phyloP scores from a whole-genome alignment of 2,888 invertebrate genomes.

The Stenurella melanura region DNA sequence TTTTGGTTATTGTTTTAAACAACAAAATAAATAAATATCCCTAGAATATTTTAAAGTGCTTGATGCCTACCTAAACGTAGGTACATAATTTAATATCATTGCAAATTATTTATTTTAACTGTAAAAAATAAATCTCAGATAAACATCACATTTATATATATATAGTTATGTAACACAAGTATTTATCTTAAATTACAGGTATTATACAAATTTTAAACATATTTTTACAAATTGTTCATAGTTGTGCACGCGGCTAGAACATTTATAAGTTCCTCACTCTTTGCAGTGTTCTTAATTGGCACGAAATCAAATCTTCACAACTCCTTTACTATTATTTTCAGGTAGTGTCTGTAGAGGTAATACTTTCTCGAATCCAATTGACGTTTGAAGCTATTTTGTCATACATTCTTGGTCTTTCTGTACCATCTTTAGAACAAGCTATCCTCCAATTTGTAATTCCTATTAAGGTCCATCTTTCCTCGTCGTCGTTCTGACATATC shows the following conservation, averaged over 20 bases:
- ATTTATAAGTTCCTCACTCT: conserved; percentile 3
- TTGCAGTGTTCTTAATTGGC: conserved; percentile 14
- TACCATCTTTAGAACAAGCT: conserved; percentile 86
- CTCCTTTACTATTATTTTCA: not conserved
- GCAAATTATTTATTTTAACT: not conserved
- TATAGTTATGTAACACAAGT: not conserved
- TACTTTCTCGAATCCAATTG: conserved; percentile 86
- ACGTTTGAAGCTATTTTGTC: conserved; percentile 88
- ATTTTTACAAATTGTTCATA: not conserved
- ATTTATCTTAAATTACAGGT: not conserved
- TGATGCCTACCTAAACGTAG: not conserved
- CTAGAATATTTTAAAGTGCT: not conserved
- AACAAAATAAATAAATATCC: conserved; percentile 24
- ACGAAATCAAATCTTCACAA: conserved; percentile 4
- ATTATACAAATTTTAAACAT: not conserved
- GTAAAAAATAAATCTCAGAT: conserved; percentile 13
- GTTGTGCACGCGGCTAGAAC: not conserved
- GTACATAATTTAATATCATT: not conserved
- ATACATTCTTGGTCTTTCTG: conserved; percentile 87
- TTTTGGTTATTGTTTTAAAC: not conserved
- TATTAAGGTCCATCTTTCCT: conserved; percentile 84
- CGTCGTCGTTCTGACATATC: conserved; percentile 84
- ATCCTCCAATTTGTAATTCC: conserved; percentile 92
- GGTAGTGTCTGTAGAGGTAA: conserved; percentile 35
- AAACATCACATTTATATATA: conserved; percentile 13